These are phyloP conservation scores for Copsychus sechellarum DNA, from an alignment of 2,113 vertebrate genomes.

Conservation along the genomic window DNA sequence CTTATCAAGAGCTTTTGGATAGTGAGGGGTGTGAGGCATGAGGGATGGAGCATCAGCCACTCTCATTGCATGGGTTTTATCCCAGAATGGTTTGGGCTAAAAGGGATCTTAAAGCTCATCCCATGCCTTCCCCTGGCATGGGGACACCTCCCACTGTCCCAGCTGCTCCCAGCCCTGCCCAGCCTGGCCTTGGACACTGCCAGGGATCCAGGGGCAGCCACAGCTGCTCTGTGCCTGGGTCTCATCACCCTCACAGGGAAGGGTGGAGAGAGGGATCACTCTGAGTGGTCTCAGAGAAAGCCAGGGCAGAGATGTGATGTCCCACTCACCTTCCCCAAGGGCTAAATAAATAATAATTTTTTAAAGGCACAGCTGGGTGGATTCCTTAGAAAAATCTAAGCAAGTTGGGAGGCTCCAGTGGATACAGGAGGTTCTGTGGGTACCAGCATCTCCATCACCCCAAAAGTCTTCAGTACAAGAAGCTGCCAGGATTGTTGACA, in stretches of 20 bases:
- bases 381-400: not conserved
- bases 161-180: accelerated
- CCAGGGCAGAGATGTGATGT: not conserved
- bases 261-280: not conserved
- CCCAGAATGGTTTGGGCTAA: not conserved
- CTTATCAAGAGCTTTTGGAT: not conserved
- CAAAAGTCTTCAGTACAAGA: not conserved
- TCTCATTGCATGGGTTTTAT: not conserved
- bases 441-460: not conserved
- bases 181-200: accelerated
- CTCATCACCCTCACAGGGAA: accelerated
- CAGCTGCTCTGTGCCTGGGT: not conserved
- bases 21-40: accelerated
- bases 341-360: not conserved
- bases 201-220: not conserved
- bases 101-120: not conserved
- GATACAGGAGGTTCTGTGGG: not conserved
- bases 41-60: not conserved
- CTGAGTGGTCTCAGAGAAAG: not conserved
- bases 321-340: not conserved
- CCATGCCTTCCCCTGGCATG: not conserved
- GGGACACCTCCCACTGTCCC: accelerated
- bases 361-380: not conserved
- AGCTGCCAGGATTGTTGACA: not conserved
- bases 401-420: not conserved